These are phyloP conservation scores for Colossoma macropomum DNA, from an alignment of 2,113 vertebrate species.

Conservation along the genomic window DNA sequence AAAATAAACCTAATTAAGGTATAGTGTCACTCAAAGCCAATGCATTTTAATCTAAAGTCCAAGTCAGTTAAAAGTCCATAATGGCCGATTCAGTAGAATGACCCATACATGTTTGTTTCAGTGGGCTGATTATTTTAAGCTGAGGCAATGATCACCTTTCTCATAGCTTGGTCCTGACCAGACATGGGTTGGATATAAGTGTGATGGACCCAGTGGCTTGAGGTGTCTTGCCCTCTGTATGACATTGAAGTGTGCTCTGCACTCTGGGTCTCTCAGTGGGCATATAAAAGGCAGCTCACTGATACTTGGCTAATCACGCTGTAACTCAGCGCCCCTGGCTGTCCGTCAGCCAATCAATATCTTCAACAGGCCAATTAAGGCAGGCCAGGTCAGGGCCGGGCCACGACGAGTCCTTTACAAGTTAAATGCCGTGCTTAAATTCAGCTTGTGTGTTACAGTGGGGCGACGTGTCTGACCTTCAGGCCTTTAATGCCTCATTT, in stretches of 20 bases:
- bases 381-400: slow-evolving; percentile 76
- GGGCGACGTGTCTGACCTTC: slow-evolving; percentile 75
- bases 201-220: background rate
- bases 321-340: slow-evolving; percentile 74
- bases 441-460: slow-evolving; percentile 55
- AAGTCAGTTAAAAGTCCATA: too few relatives aligned
- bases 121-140: too few relatives aligned
- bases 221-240: slow-evolving; percentile 60
- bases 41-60: too few relatives aligned
- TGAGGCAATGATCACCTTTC: too few relatives aligned
- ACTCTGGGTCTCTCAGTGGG: slow-evolving; percentile 60
- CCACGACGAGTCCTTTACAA: slow-evolving; percentile 77
- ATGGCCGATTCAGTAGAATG: too few relatives aligned
- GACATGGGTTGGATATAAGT: background rate
- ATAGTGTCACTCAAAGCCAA: too few relatives aligned
- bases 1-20: too few relatives aligned
- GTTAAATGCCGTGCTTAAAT: slow-evolving; percentile 81
- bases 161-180: background rate
- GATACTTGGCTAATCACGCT: slow-evolving; percentile 71
- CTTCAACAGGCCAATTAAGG: slow-evolving; percentile 81
- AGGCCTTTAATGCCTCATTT: slow-evolving; percentile 73
- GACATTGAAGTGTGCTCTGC: slow-evolving; percentile 68
- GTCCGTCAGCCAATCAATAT: slow-evolving; percentile 79
- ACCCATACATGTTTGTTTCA: too few relatives aligned
- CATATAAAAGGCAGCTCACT: slow-evolving; percentile 65